These are phyloP conservation scores for Tamias sibiricus DNA, from an alignment of 2,113 vertebrate species.

Conservation along the genomic window DNA sequence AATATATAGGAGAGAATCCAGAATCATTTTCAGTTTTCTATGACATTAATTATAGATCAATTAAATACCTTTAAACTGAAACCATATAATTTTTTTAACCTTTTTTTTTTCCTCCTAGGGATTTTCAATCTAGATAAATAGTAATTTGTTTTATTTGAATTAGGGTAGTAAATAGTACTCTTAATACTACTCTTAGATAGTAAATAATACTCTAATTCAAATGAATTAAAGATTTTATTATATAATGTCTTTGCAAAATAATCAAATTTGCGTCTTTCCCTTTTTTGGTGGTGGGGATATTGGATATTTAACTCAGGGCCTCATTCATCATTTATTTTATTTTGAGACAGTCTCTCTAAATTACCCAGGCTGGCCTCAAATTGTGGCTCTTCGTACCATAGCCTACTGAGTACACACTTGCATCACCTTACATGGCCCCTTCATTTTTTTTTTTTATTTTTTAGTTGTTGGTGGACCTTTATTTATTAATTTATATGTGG, in stretches of 20 bases:
- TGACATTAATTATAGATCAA: constrained; percentile 6
- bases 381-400: too few species aligned
- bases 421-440: background rate
- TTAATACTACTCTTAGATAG: too few species aligned
- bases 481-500: too few species aligned
- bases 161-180: background rate
- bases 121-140: constrained; percentile 24
- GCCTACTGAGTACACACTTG: too few species aligned
- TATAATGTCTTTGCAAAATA: background rate
- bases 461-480: too few species aligned
- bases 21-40: constrained; percentile 23
- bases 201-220: background rate
- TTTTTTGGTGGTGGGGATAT: too few species aligned
- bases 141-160: background rate
- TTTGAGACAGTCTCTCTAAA: too few species aligned
- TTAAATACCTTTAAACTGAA: constrained; percentile 43
- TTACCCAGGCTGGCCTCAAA: too few species aligned
- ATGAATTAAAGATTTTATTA: background rate
- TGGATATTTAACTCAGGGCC: too few species aligned
- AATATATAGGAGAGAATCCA: background rate
- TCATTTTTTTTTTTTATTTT: background rate
- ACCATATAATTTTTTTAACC: background rate
- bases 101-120: accelerated
- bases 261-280: background rate
- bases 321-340: too few species aligned